Base-by-base conservation (phyloP, 2,888 invertebrate species). In the Syritta pipiens region DNA sequence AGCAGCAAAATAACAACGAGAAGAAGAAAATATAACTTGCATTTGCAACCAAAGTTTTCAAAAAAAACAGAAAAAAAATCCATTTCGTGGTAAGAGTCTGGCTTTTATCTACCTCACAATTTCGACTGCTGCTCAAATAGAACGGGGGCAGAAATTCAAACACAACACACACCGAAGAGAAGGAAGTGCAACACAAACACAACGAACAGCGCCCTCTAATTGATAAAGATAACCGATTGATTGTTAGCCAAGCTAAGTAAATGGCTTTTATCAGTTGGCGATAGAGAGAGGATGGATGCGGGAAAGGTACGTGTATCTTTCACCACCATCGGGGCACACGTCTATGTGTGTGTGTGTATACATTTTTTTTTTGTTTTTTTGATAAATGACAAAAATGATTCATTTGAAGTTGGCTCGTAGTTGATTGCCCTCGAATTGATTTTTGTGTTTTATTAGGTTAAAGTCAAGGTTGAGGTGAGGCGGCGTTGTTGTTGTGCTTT, bases 391-490 rank as follows among this genome's bases (percentile, higher is more conserved):
- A 68, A 60, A 65, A 65, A 62, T 79, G 79, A 79, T 74, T 79
- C 79, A 79, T 74, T 77, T 77, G 59, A 77, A 72, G 65, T 72
- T 77, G 37, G 49, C 46, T 62, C 19, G 57, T 74, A 62, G 79
- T 79, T 79, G 79, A 79, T 67, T 79, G 79, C 62, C 79, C 79
- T 74, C 79, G 62, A 68, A 74, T 79, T 79, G 79, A 74, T 79
- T 79, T 57, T 60, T 53, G 42, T 68, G 67, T 79, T 79, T 74
- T 79, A 74, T 74, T 79, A 79, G 79, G 79, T 79, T 74, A 79
- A 79, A 79, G 79, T 79, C 79, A 79, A 79, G 79, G 79, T 79
- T 68, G 55, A 62, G 67, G 62, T 67, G 26, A 62, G 44, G 48
- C 37, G 37, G 37, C 19, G 12, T 20, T 57, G 48, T 42, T 42